Evolutionary conservation across 2,888 invertebrate species (phyloP), one percentile per base, ranked within the genome.

Genomic region (Thera obeliscata): DNA sequence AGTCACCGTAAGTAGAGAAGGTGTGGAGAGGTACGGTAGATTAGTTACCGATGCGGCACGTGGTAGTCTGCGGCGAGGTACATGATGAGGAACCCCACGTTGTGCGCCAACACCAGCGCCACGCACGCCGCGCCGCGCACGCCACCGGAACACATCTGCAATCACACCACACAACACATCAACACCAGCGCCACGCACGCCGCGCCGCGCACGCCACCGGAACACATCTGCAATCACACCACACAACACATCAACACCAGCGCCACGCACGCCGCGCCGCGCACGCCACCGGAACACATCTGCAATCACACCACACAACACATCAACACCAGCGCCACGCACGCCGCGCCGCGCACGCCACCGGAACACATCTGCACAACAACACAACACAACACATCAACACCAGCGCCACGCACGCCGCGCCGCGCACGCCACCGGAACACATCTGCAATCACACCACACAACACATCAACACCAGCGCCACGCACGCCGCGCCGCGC

Each of bases 51-150:
- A 73, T 85, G 85, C 2, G 79, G 69, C 41, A 89, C 9, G 0
- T 73, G 74, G 8, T 76, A 73, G 71, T 85, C 86, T 0, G 89
- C 88, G 0, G 87, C 90, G 0, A 85, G 70, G 77, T 88, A 90
- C 90, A 90, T 90, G 61, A 88, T 81, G 74, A 90, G 82, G 70
- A 87, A 75, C 66, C 90, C 90, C 38, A 81, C 72, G 80, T 88
- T 89, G 80, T 88, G 85, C 11, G 87, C 87, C 69, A 86, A 71
- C 63, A 87, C 82, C 60, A 85, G 80, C 62, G 89, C 83, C 55
- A 88, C 79, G 63, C 81, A 86, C 6, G 88, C 88, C 56, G 89
- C 89, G 46, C 89, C 90, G 9, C 83, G 78, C 75, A 82, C 83
- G 2, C 72, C 59, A 54, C 59, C 69, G 63, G 77, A 76, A 69